Evolutionary conservation across 2,113 vertebrate species (phyloP).

Genomic region (Serilophus lunatus): DNA sequence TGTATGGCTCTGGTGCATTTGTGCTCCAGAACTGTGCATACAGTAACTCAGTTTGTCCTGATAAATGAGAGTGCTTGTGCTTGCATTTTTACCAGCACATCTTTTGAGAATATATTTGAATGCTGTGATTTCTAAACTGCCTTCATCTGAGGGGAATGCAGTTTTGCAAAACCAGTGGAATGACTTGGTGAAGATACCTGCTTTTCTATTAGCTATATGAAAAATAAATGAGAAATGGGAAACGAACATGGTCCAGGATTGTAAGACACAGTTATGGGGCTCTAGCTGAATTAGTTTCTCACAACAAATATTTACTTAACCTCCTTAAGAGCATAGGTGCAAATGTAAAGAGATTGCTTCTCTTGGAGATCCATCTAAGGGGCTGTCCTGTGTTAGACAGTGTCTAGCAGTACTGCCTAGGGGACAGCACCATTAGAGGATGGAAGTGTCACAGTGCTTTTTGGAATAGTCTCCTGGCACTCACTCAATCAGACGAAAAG

Average conservation of each 20-base stretch:
- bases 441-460: background rate
- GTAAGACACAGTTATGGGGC: background rate
- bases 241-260: background rate
- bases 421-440: background rate
- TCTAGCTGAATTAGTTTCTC: background rate
- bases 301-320: background rate
- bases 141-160: background rate
- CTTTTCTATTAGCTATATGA: background rate
- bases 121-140: background rate
- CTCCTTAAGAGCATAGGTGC: background rate
- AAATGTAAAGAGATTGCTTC: background rate
- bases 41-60: background rate
- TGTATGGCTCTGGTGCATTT: background rate
- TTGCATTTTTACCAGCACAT: slow-evolving; percentile 10
- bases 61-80: slow-evolving; percentile 17
- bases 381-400: accelerated
- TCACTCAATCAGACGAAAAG: background rate
- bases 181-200: background rate
- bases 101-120: background rate
- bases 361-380: background rate
- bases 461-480: background rate
- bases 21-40: background rate
- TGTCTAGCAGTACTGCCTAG: background rate
- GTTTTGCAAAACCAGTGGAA: background rate
- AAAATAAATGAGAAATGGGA: too few relatives aligned